phyloP scores from a whole-genome alignment of 2,113 vertebrate species.

The Pseudorectes ferrugineus region DNA sequence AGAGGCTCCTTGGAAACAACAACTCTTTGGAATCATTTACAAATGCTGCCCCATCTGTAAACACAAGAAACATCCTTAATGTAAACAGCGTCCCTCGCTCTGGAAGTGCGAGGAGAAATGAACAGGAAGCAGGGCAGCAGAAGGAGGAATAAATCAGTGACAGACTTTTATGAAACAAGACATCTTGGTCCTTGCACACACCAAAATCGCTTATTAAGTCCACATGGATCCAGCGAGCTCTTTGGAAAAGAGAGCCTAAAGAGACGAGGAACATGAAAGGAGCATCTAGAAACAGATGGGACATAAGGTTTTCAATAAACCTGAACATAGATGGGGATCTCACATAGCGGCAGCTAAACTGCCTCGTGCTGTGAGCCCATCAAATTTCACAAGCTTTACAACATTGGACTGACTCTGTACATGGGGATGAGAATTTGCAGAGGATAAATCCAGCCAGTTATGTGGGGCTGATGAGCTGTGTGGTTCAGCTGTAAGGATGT shows the following conservation, averaged over 20 bases:
- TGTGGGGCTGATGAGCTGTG: neutral
- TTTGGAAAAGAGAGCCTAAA: constrained; percentile 15
- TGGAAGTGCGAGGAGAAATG: constrained; percentile 34
- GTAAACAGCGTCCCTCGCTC: constrained; percentile 27
- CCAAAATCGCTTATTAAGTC: neutral
- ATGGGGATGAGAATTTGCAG: constrained; percentile 8
- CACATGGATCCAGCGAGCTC: neutral
- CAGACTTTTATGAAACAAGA: constrained; percentile 46
- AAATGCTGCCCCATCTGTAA: constrained; percentile 58
- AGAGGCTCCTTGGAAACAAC: constrained; percentile 3
- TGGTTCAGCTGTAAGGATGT: neutral
- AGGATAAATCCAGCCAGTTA: constrained; percentile 1
- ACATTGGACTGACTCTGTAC: neutral
- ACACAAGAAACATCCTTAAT: constrained; percentile 58
- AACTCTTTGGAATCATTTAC: constrained; percentile 25
- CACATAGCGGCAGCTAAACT: neutral
- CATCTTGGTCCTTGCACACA: neutral
- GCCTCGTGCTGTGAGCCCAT: constrained; percentile 47
- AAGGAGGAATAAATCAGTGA: constrained; percentile 39
- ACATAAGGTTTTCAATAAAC: constrained; percentile 47
- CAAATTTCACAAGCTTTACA: constrained; percentile 43
- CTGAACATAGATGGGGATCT: neutral
- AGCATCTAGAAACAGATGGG: constrained; percentile 44
- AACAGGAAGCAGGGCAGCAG: constrained; percentile 53
- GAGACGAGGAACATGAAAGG: constrained; percentile 28